Evolutionary conservation across 2,113 vertebrate genomes (phyloP), one percentile per base, ranked within the genome.

Genomic region (Pitta sordida): DNA sequence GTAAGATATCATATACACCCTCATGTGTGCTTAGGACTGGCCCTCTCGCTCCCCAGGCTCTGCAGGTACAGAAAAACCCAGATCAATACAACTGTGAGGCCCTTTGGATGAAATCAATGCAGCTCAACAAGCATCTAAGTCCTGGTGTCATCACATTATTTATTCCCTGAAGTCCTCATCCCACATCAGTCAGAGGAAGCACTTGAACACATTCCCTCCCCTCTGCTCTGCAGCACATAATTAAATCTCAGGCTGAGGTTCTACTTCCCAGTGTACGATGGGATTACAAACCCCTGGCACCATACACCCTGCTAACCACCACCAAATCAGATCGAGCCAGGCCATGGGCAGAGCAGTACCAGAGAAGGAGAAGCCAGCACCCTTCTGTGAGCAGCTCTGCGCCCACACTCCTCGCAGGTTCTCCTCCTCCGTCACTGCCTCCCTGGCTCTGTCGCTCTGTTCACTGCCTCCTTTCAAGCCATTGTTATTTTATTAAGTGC

Each of bases 21-120:
- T 43, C 53, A 16, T 1, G 0, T 6, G 24, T 27, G 49, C 20
- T 20, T 15, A 37, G 92, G 91, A 62, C 63, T 2, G 0, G 70
- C 36, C 78, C 53, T 58, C 36, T 36, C 1, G 0, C 46, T 70
- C 89, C 81, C 65, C 79, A 37, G 64, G 79, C 76, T 58, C 79
- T 56, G 94, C 82, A 88, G 93, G 87, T 63, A 93, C 76, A 60
- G 70, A 77, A 67, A 79, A 71, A 67, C 55, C 53, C 63, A 32
- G 79, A 96, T 95, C 94, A 68, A 96, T 96, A 91, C 48, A 56
- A 26, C 78, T 13, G 7, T 7, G 1, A 93, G 83, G 62, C 82
- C 87, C 91, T 94, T 37, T 37, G 95, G 87, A 85, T 73, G 52
- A 86, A 88, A 96, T 97, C 95, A 64, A 91, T 94, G 94, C 92